Conservation (phyloP, 2,797 vertebrate species). For the Crypturellus tataupa region DNA sequence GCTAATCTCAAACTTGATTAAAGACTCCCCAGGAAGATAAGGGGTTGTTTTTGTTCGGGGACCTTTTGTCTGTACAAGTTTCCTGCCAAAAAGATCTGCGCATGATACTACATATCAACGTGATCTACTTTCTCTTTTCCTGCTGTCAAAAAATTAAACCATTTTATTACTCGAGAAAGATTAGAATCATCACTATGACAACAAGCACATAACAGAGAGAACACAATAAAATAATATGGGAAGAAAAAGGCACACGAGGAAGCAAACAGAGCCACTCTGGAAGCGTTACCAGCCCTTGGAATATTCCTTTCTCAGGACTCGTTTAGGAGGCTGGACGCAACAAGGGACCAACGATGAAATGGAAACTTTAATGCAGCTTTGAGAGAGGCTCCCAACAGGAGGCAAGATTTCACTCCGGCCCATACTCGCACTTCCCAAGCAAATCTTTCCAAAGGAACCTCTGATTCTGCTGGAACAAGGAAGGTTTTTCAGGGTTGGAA, state of each 20-base stretch:
- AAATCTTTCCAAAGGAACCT: neutral
- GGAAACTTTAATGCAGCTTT: neutral
- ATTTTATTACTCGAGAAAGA: constrained; percentile 47
- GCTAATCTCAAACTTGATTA: constrained; percentile 7
- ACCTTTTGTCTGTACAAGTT: neutral
- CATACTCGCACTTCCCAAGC: neutral
- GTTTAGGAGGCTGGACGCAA: neutral
- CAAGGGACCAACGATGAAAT: neutral
- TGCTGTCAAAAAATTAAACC: constrained; percentile 38
- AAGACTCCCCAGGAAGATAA: neutral
- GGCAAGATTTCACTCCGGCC: neutral
- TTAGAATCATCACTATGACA: constrained; percentile 39
- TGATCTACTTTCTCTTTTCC: constrained; percentile 57
- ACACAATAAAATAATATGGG: neutral
- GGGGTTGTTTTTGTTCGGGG: neutral
- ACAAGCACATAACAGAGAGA: constrained; percentile 34
- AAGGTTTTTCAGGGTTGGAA: neutral
- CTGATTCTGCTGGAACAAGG: neutral
- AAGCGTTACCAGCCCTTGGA: neutral
- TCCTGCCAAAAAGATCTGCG: constrained; percentile 41
- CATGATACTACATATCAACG: constrained; percentile 47
- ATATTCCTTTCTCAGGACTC: neutral
- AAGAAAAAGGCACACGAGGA: constrained; percentile 10
- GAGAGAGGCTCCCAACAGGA: neutral
- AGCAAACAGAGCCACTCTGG: neutral